Base-by-base conservation (phyloP, 2,113 vertebrate genomes). In the Caracal caracal region DNA sequence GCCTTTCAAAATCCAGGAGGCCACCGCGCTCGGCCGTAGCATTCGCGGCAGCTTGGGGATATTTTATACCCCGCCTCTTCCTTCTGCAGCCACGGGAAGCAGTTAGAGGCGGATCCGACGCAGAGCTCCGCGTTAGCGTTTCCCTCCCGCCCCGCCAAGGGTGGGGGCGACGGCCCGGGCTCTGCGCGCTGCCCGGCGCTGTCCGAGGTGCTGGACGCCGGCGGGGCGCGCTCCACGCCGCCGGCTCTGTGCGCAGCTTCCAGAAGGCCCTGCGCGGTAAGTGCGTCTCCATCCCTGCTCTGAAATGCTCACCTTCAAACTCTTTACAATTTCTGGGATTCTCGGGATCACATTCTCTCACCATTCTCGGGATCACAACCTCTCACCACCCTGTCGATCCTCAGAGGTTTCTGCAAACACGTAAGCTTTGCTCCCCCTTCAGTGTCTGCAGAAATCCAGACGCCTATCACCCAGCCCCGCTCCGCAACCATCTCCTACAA, bases 121-220 rank as follows among this genome's bases (percentile, higher is more conserved):
- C 0, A 4, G 76, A 85, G 71, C 71, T 88, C 90, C 83, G 40
- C 75, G 24, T 89, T 91, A 37, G 56, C 89, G 37, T 81, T 63
- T 12, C 66, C 28, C n/a, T 10, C 79, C 22, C 2, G 8, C 80
- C 75, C 73, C 43, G 43, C 43, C 43, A 8, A 43, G 6, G 6
- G 10, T 61, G 1, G 4, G 24, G 24, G 82, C 4, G 5, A 33
- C 40, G 22, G 40, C 88, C 73, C 43, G 6, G 8, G 9, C 53
- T 2, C 1, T 16, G 40, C 53, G 1, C 1, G 30, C 7, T 0
- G 63, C n/a, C 20, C 0, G 80, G 65, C 47, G 17, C 97, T 97
- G 95, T 98, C 97, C 97, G 26, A 73, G 96, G 96, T 97, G 75
- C 97, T 96, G 95, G 92, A 87, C 6, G 15, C 91, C 37, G 10